Conservation (phyloP, 1,140 invertebrate genomes). For the Anoplophora glabripennis region DNA sequence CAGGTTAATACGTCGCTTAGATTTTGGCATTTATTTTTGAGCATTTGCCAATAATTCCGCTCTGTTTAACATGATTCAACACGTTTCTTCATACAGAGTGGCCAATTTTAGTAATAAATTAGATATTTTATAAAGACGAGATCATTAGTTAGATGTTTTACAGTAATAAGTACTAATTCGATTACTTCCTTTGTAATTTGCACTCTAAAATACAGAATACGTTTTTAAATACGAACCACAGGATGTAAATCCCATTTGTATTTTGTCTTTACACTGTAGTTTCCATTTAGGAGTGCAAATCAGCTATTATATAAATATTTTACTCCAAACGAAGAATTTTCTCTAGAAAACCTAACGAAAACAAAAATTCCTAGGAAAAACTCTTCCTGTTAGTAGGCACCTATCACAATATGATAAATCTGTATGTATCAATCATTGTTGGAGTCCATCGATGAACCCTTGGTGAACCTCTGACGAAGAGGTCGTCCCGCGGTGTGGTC, state of each 20-base stretch:
- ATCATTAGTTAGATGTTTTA: too few relatives aligned
- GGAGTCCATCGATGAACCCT: conserved; percentile 21
- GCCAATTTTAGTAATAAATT: too few relatives aligned
- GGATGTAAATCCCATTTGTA: too few relatives aligned
- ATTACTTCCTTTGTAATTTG: conserved; percentile 5
- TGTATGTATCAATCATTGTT: conserved; percentile 29
- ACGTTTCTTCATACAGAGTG: too few relatives aligned
- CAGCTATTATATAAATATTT: conserved; percentile 4
- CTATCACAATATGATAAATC: conserved; percentile 19
- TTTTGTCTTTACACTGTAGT: background rate
- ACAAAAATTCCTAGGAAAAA: conserved; percentile 10
- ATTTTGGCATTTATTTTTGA: too few relatives aligned
- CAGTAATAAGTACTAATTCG: background rate
- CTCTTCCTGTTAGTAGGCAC: background rate
- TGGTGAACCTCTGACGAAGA: conserved; percentile 19
- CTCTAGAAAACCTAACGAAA: background rate
- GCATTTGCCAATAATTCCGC: too few relatives aligned
- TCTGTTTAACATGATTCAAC: too few relatives aligned
- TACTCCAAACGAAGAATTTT: conserved; percentile 7
- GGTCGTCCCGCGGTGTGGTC: conserved; percentile 36
- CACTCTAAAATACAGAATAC: conserved; percentile 6
- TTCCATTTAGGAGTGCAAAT: background rate
- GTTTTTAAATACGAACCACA: background rate
- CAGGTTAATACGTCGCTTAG: too few relatives aligned
- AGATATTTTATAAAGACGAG: too few relatives aligned